Evolutionary conservation across 1,140 invertebrate genomes (phyloP).

Genomic region (Brachionus calyciflorus): DNA sequence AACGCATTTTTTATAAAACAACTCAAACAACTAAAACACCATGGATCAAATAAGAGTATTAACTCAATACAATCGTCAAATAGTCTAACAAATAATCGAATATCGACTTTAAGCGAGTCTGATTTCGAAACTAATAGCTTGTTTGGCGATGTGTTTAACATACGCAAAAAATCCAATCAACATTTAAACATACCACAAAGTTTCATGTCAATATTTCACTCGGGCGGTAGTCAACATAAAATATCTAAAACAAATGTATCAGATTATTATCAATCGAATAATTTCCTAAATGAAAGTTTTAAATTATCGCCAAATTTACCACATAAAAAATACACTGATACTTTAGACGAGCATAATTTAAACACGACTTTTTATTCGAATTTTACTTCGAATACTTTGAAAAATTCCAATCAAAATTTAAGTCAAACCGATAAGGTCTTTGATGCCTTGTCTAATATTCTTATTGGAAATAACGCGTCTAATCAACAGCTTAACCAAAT

Average conservation of each 20-base stretch:
- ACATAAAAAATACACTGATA: background rate
- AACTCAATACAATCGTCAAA: conserved; percentile 18
- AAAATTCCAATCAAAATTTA: background rate
- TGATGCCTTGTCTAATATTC: conserved; percentile 8
- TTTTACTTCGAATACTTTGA: background rate
- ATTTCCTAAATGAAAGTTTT: background rate
- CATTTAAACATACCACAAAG: background rate
- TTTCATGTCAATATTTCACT: conserved; percentile 21
- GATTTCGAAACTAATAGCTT: conserved; percentile 15
- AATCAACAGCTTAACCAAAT: background rate
- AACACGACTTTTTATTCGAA: conserved; percentile 22
- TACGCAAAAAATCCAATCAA: background rate
- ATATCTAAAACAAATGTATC: conserved; percentile 6
- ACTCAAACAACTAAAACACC: background rate
- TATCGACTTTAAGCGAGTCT: background rate
- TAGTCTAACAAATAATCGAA: background rate
- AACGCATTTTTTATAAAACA: conserved; percentile 40
- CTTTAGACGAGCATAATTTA: background rate
- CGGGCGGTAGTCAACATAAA: background rate
- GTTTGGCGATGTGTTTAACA: background rate
- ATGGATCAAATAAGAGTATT: background rate
- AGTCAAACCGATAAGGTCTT: conserved; percentile 37
- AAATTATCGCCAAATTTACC: background rate
- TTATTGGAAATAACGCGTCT: background rate
- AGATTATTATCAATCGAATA: background rate